Conservation (phyloP, 35 echinoderm and acorn worm genomes). For the Heliocidaris tuberculata region DNA sequence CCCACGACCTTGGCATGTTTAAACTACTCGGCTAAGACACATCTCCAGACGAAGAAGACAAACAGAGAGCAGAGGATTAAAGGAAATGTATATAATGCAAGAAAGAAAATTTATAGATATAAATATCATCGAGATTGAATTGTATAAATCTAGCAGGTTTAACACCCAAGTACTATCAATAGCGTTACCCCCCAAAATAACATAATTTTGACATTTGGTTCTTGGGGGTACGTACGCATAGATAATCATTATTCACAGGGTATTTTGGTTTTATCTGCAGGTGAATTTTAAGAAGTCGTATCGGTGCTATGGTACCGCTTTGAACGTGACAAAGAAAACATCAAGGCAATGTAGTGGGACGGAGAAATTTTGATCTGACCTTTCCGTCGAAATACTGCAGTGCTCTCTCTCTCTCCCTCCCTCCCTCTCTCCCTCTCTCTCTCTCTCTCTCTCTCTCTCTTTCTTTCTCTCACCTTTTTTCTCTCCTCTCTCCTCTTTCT, state of each 20-base stretch:
- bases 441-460: not conserved
- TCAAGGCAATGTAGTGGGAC: not conserved
- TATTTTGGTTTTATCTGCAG: not conserved
- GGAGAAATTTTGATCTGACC: not conserved
- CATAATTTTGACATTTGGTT: not conserved
- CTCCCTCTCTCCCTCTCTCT: not conserved
- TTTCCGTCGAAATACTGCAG: not conserved
- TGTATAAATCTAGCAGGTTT: no score
- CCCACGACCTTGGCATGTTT: no score
- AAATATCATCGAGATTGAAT: no score
- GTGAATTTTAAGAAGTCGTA: not conserved
- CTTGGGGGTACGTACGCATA: not conserved
- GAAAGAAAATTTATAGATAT: no score
- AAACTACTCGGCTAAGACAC: no score
- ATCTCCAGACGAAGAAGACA: no score
- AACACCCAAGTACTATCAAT: no score
- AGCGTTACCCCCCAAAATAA: no score
- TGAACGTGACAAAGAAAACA: not conserved
- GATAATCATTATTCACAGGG: not conserved
- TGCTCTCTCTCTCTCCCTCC: not conserved
- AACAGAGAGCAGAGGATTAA: no score
- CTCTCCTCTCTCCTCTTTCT: not conserved
- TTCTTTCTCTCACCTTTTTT: not conserved
- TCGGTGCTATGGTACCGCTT: not conserved
- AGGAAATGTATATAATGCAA: no score